Evolutionary conservation across 2,888 invertebrate species (phyloP).

Genomic region (Atethmia centrago): DNA sequence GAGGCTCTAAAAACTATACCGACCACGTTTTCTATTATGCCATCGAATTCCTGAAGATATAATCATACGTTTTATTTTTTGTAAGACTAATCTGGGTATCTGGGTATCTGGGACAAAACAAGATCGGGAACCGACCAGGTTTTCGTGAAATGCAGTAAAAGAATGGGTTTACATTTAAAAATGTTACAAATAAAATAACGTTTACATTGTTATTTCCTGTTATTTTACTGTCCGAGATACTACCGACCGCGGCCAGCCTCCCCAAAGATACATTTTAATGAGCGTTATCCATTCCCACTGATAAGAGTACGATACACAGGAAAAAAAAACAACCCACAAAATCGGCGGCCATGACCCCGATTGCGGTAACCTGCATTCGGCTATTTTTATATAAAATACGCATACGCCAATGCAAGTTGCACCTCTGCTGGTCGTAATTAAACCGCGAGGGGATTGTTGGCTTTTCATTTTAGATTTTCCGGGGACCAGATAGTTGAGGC

Average conservation of each 20-base stretch:
- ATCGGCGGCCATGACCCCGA: not conserved
- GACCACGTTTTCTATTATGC: not conserved
- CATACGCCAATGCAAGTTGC: constrained; percentile 20
- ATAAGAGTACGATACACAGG: not conserved
- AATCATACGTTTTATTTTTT: not conserved
- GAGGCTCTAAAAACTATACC: not conserved
- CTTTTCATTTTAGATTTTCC: constrained; percentile 19
- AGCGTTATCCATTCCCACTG: not conserved
- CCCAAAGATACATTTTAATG: constrained; percentile 14
- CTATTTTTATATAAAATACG: constrained; percentile 45
- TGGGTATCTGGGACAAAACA: not conserved
- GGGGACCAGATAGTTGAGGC: not conserved
- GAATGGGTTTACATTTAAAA: not conserved
- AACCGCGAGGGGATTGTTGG: constrained; percentile 10
- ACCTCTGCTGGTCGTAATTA: constrained; percentile 25
- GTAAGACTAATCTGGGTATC: not conserved
- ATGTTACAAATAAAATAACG: not conserved
- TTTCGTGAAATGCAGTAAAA: not conserved
- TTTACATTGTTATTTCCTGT: not conserved
- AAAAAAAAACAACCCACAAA: not conserved
- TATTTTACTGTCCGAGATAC: not conserved
- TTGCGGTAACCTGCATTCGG: constrained; percentile 41
- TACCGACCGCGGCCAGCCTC: not conserved
- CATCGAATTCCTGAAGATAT: not conserved
- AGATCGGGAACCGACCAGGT: not conserved